A percentile compares a stretch with the other conserved stretches of the same genome.
Conservation (phyloP, 64 coral and sea anemone genomes). For the Montipora sp. region DNA sequence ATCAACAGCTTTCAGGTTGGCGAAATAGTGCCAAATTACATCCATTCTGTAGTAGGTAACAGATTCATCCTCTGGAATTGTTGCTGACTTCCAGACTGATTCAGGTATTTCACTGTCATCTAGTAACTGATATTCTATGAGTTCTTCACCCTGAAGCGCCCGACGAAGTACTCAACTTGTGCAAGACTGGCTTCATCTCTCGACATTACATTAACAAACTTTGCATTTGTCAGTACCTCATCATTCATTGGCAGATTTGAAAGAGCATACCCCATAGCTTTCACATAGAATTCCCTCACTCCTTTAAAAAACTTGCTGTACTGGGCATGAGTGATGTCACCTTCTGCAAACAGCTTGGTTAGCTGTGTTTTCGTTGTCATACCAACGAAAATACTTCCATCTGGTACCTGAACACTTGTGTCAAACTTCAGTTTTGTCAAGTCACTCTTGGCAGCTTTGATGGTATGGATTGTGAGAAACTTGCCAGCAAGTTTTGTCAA, state of each 20-base stretch:
- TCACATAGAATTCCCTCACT: conserved; percentile 67
- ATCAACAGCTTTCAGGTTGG: conserved; percentile 58
- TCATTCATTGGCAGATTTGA: conserved; percentile 72
- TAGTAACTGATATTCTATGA: conserved; percentile 54
- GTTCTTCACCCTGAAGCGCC: conserved; percentile 47
- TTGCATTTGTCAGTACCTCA: conserved; percentile 66
- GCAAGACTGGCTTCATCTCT: conserved; percentile 64
- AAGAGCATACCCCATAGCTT: conserved; percentile 72
- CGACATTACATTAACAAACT: conserved; percentile 68
- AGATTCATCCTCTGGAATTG: conserved; percentile 48
- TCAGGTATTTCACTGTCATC: conserved; percentile 66
- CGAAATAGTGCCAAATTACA: conserved; percentile 68
- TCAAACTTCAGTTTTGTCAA: conserved; percentile 54
- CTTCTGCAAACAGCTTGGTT: conserved; percentile 52
- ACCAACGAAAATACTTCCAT: conserved; percentile 45
- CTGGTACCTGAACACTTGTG: conserved; percentile 51
- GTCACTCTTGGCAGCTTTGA: conserved; percentile 62
- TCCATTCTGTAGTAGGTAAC: conserved; percentile 63
- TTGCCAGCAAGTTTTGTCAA: conserved; percentile 63
- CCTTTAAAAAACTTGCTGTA: conserved; percentile 57
- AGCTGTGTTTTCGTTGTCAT: conserved; percentile 54
- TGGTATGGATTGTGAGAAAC: conserved; percentile 58
- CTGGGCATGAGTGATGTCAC: conserved; percentile 8
- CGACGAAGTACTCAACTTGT: conserved; percentile 65
- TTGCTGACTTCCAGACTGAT: conserved; percentile 28